Conservation (phyloP, 2,113 vertebrate genomes). For the Rhineura floridana region DNA sequence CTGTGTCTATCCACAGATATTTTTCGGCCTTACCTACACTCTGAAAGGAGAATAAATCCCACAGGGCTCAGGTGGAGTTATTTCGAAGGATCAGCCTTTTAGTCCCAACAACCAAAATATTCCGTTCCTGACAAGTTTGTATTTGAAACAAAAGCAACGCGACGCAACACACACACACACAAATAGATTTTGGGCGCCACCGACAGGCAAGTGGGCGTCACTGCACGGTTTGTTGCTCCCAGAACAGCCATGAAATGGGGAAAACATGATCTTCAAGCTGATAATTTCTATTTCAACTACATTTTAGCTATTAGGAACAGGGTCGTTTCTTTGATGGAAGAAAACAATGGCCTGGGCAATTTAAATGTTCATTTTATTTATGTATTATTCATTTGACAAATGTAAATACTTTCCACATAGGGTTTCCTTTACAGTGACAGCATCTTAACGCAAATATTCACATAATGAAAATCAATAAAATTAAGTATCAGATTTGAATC, state of each 20-base stretch:
- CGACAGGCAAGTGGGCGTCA: conserved; percentile 45
- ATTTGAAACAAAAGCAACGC: no score
- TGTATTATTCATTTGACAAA: neutral
- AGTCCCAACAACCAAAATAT: neutral
- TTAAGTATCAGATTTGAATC: neutral
- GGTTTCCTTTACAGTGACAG: neutral
- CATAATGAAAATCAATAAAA: no score
- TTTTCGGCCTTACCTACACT: no score
- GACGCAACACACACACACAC: neutral
- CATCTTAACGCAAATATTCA: neutral
- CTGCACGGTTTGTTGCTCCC: conserved; percentile 9
- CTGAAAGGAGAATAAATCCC: neutral
- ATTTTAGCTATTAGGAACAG: neutral
- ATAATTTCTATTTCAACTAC: neutral
- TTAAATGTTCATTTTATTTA: neutral
- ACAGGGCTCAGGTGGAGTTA: neutral
- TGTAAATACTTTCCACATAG: no score
- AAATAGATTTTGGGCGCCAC: conserved; percentile 40
- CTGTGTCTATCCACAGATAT: neutral
- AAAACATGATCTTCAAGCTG: neutral
- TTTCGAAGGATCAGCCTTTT: neutral
- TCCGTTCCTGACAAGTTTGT: no score
- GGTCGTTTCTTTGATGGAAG: neutral
- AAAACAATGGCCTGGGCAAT: neutral
- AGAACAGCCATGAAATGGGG: neutral